Base-by-base conservation (phyloP, 2,888 invertebrate species). In the Agriotes lineatus region DNA sequence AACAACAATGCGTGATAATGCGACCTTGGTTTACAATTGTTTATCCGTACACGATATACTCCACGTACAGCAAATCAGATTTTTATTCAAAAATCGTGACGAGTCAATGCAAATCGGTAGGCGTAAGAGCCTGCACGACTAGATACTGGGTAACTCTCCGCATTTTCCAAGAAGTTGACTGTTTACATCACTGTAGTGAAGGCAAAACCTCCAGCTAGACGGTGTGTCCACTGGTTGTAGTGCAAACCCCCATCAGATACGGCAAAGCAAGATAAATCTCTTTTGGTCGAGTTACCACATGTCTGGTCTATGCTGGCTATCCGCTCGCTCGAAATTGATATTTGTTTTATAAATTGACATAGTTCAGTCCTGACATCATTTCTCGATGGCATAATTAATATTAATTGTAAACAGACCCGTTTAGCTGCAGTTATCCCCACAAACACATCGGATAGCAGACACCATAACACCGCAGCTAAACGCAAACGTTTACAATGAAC, bases 361-460 rank as follows among this genome's bases (percentile, higher is more conserved):
- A 59, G 59, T 59, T 59, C 10, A 19, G 19, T 14, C 7, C 16
- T 59, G 59, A 59, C 59, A 59, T 59, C 59, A 59, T 37, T 37
- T 56, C 33, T 33, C 18, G 2, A 10, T 12, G n/a, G 30, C 2
- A 18, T 52, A 52, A 52, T 52, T 33, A 33, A 33, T 33, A 16
- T 52, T 48, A 22, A 48, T 48, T 20, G n/a, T 14, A 12, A n/a
- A 10, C 48, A 48, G 22, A 12, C 10, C 16, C 16, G 16, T 44
- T 20, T 22, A 48, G 14, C 18, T 48, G 48, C 48, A 48, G 18
- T 22, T 48, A 48, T 12, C 19, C 48, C n/a, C n/a, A n/a, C n/a
- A n/a, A n/a, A n/a, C n/a, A n/a, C n/a, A n/a, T n/a, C n/a, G n/a
- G n/a, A n/a, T n/a, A n/a, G n/a, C n/a, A n/a, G n/a, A n/a, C n/a